These are phyloP conservation scores for Sinocyclocheilus anshuiensis DNA, from an alignment of 2,113 vertebrate genomes.

Conservation along the genomic window DNA sequence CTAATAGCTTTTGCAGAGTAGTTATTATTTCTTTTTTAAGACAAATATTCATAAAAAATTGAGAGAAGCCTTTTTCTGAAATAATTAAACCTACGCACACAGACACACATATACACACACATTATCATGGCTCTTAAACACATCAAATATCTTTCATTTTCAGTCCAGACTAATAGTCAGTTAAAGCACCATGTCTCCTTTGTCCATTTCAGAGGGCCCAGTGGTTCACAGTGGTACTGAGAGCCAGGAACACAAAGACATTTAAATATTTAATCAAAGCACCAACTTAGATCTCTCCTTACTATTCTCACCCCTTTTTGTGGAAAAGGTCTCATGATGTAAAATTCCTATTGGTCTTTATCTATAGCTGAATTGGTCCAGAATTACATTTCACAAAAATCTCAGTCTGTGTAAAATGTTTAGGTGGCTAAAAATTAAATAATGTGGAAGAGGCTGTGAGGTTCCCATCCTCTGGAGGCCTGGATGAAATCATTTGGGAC, in stretches of 20 bases:
- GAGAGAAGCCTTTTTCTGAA: constrained; percentile 71
- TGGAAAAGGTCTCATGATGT: not conserved
- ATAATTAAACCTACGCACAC: constrained; percentile 43
- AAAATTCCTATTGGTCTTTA: not conserved
- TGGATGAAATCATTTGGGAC: constrained; percentile 29
- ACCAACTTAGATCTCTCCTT: constrained; percentile 40
- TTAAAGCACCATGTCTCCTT: constrained; percentile 42
- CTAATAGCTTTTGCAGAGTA: constrained; percentile 88
- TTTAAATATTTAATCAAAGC: constrained; percentile 60
- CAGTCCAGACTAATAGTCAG: constrained; percentile 34
- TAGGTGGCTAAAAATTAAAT: constrained; percentile 43
- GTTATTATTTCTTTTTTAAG: constrained; percentile 87
- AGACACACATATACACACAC: not conserved
- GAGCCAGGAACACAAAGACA: constrained; percentile 56
- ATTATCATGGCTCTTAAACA: constrained; percentile 29
- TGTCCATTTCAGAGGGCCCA: constrained; percentile 49
- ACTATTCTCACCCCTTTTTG: constrained; percentile 11
- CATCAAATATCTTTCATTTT: constrained; percentile 24
- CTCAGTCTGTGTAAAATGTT: not conserved
- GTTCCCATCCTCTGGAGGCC: constrained; percentile 36
- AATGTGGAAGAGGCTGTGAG: not conserved
- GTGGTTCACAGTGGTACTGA: constrained; percentile 46
- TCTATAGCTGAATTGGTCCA: not conserved
- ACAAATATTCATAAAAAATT: constrained; percentile 96
- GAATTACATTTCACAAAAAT: not conserved